Evolutionary conservation across 2,113 vertebrate species (phyloP), one percentile per base, ranked within the genome.

Genomic region (Monopterus albus): DNA sequence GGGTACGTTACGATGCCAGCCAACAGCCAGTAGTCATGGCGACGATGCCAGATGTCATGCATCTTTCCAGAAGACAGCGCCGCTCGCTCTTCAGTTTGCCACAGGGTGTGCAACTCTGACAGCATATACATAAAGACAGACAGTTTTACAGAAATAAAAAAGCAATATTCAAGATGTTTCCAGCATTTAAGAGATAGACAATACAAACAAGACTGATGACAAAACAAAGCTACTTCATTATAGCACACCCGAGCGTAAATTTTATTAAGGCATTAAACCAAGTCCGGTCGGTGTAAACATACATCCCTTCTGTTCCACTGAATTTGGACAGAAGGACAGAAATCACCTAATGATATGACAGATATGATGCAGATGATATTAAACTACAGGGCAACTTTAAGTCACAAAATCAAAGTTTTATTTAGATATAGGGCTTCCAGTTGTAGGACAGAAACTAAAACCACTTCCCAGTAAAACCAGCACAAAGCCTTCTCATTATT

Each of bases 1-100:
- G 95, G 98, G 96, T 99, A 99, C 97, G 96, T 98, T 79, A 99
- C 96, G 0, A 98, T 99, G 67, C 96, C 98, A 1, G 97, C 96
- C 89, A 99, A 78, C 47, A 99, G 94, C 98, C 98, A 99, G 91
- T 98, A 99, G 92, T 99, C 98, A 0, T 99, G 98, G 31, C 97
- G 93, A 55, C 98, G 95, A 87, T 99, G 98, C 98, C 98, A 99
- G 89, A 99, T 98, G 89, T 99, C 97, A 0, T 97, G 96, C 89
- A 97, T 96, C 87, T 98, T 99, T 75, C 96, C 95, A 0, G 98
- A 97, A 64, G 97, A 94, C 91, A 97, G 83, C 0, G 98, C 97
- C 0, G 97, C 96, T 26, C 96, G 93, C 55, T 99, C 98, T 71
- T 99, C 97, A 0, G 98, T 99, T 91, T 99, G 98, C 98, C 98